These are phyloP conservation scores for Muricea muricata DNA, from an alignment of 92 coral and sea anemone species.

Conservation along the genomic window DNA sequence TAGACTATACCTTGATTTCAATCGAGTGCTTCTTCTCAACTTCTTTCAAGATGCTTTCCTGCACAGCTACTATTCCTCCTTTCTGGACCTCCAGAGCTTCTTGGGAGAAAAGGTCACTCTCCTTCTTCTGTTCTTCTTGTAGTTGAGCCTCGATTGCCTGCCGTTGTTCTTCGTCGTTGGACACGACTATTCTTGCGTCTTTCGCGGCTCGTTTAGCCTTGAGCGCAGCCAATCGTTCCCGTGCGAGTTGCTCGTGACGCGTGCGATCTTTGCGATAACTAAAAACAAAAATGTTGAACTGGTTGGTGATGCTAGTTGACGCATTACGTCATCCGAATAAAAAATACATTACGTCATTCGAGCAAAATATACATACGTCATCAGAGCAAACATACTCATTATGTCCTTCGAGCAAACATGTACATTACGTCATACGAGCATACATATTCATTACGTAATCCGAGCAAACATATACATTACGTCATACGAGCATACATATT, in stretches of 20 bases:
- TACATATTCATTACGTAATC: too few species aligned
- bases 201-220: conserved; percentile 82
- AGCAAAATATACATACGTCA: too few species aligned
- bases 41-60: conserved; percentile 89
- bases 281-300: too few species aligned
- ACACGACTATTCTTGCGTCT: conserved; percentile 26
- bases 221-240: conserved; percentile 92
- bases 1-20: conserved; percentile 84
- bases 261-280: conserved; percentile 91
- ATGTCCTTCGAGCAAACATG: too few species aligned
- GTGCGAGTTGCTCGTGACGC: conserved; percentile 93
- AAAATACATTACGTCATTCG: too few species aligned
- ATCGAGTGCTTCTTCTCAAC: conserved; percentile 90
- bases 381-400: too few species aligned
- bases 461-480: too few species aligned
- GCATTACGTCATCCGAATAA: too few species aligned
- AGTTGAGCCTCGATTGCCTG: conserved; percentile 71
- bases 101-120: conserved; percentile 72
- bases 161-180: conserved; percentile 71
- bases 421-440: too few species aligned
- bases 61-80: conserved; percentile 82
- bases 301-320: too few species aligned
- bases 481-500: neutral
- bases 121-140: conserved; percentile 75
- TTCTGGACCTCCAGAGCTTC: conserved; percentile 83